Percentiles rank a stretch among this genome's conserved stretches.
Evolutionary conservation across 2,797 vertebrate species (phyloP).

Genomic region (Arrhamphus sclerolepis): DNA sequence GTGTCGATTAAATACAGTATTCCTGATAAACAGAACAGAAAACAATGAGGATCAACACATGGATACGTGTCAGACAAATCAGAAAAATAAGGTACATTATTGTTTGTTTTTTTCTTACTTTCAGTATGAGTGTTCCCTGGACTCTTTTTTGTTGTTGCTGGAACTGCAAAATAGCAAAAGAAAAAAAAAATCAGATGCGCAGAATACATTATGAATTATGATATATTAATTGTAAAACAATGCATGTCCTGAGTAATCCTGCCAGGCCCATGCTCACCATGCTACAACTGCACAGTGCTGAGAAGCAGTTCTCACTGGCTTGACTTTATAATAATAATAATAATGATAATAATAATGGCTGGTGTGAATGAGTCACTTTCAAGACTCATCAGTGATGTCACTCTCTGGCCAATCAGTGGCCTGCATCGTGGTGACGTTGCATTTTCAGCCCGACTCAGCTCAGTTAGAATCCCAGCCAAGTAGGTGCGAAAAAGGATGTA

Average conservation of each 20-base stretch:
- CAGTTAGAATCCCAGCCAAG: no score
- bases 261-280: constrained; percentile 22
- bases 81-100: no score
- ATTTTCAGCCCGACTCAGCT: no score
- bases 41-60: neutral
- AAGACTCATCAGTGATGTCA: no score
- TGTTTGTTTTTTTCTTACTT: constrained; percentile 23
- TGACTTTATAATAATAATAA: no score
- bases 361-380: no score
- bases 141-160: neutral
- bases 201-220: constrained; percentile 6
- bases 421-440: no score
- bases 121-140: neutral
- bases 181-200: constrained; percentile 6
- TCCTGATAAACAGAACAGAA: constrained; percentile 64
- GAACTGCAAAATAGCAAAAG: constrained; percentile 27
- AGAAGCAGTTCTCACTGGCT: no score
- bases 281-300: no score
- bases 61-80: neutral
- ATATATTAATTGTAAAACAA: constrained; percentile 12
- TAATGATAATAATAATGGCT: no score
- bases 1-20: constrained; percentile 87
- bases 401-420: no score
- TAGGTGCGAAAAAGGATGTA: no score
- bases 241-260: constrained; percentile 10